phyloP scores from a whole-genome alignment of 2,888 invertebrate genomes.

The Ecdyonurus torrentis region DNA sequence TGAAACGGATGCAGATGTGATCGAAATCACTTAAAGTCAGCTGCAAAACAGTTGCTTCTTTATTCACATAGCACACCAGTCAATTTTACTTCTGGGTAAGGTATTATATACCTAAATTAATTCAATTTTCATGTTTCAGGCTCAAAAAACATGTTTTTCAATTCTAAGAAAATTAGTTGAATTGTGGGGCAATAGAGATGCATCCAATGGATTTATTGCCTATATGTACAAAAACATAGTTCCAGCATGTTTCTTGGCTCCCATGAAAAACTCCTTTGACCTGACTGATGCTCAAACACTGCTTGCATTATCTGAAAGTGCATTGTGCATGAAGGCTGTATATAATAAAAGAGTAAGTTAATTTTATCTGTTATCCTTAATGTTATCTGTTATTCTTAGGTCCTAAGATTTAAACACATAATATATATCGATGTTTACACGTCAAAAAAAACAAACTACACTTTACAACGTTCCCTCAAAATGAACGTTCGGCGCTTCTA shows the following conservation, averaged over 20 bases:
- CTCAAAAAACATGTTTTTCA: conserved; percentile 31
- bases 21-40: too few species aligned
- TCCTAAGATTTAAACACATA: too few species aligned
- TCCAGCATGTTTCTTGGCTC: conserved; percentile 34
- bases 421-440: too few species aligned
- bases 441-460: too few species aligned
- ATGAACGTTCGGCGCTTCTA: too few species aligned
- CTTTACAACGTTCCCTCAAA: too few species aligned
- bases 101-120: not conserved
- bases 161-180: conserved; percentile 30
- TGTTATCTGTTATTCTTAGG: too few species aligned
- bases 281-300: conserved; percentile 32
- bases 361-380: too few species aligned
- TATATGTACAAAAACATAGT: conserved; percentile 32
- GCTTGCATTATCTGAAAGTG: conserved; percentile 23
- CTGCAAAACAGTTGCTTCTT: too few species aligned
- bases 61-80: too few species aligned
- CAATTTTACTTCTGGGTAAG: too few species aligned
- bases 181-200: conserved; percentile 28
- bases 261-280: conserved; percentile 31
- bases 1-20: too few species aligned
- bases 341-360: conserved; percentile 20
- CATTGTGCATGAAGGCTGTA: conserved; percentile 20
- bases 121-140: conserved; percentile 18
- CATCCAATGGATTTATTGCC: conserved; percentile 26